These are phyloP conservation scores for Zoroaster sp. DNA, from an alignment of 53 echinoderm and acorn worm genomes.

Conservation along the genomic window DNA sequence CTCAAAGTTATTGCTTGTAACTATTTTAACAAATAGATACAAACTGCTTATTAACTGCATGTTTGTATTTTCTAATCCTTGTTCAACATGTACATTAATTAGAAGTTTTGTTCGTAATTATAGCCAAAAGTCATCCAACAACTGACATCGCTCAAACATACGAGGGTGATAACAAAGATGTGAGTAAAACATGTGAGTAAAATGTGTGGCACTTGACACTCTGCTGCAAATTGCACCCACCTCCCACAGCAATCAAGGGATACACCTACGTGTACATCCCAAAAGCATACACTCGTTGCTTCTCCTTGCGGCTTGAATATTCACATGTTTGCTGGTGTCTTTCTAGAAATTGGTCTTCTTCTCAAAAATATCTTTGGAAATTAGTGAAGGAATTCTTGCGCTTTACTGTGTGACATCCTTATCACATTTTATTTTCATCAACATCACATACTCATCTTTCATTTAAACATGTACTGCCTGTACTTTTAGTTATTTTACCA, in stretches of 20 bases:
- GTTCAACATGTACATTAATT: not conserved
- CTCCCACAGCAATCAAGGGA: not conserved
- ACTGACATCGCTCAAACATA: not conserved
- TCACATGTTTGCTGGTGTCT: too few relatives aligned
- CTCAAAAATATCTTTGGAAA: too few relatives aligned
- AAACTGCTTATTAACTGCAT: conserved; percentile 13
- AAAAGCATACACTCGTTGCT: not conserved
- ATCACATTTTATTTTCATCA: too few relatives aligned
- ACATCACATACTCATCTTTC: too few relatives aligned
- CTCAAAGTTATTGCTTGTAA: not conserved
- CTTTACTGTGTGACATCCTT: too few relatives aligned
- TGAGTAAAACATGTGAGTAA: conserved; percentile 45
- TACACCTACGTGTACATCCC: too few relatives aligned
- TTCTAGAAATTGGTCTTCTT: too few relatives aligned
- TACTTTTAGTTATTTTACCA: too few relatives aligned
- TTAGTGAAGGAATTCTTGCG: too few relatives aligned
- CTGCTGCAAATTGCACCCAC: not conserved
- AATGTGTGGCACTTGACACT: conserved; percentile 2
- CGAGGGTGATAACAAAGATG: conserved; percentile 5
- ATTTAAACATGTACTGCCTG: too few relatives aligned
- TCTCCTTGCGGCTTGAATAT: too few relatives aligned
- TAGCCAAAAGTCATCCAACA: conserved; percentile 1
- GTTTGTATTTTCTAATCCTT: not conserved
- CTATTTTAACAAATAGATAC: not conserved
- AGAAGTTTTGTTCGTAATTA: conserved; percentile 22